These are phyloP conservation scores for Leucophenga varia DNA, from an alignment of 1,140 invertebrate genomes.

Conservation along the genomic window DNA sequence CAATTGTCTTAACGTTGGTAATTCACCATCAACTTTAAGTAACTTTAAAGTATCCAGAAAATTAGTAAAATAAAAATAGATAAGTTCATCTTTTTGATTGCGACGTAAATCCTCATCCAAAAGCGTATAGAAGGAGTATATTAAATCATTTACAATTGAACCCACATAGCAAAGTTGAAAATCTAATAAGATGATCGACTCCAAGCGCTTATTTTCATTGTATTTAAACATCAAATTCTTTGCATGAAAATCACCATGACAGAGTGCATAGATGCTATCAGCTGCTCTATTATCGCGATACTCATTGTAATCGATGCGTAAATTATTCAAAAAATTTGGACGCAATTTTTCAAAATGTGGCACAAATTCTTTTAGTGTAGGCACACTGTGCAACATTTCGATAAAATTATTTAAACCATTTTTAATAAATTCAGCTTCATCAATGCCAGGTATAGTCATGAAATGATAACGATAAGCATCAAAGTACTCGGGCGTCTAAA, in stretches of 20 bases:
- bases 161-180: slow-evolving; percentile 2
- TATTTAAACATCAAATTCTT: slow-evolving; percentile 6
- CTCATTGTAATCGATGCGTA: not conserved
- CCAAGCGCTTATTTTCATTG: not conserved
- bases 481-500: not conserved
- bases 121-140: slow-evolving; percentile 1
- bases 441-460: not conserved
- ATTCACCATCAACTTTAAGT: not conserved
- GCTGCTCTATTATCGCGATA: not conserved
- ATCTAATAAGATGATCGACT: not conserved
- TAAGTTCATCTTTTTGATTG: not conserved
- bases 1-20: not conserved
- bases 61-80: slow-evolving; percentile 1
- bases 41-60: not conserved
- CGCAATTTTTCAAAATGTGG: not conserved
- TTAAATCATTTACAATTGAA: slow-evolving; percentile 1
- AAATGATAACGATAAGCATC: not conserved
- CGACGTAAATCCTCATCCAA: not conserved
- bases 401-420: slow-evolving; percentile 1
- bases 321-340: not conserved
- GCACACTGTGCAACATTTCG: not conserved
- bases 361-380: not conserved
- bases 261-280: not conserved
- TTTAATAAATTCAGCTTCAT: not conserved
- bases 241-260: slow-evolving; percentile 2